A percentile compares a stretch with the other conserved stretches of the same genome.
Conservation (phyloP, 1,140 invertebrate genomes). For the Gyrodactylus bullatarudis region DNA sequence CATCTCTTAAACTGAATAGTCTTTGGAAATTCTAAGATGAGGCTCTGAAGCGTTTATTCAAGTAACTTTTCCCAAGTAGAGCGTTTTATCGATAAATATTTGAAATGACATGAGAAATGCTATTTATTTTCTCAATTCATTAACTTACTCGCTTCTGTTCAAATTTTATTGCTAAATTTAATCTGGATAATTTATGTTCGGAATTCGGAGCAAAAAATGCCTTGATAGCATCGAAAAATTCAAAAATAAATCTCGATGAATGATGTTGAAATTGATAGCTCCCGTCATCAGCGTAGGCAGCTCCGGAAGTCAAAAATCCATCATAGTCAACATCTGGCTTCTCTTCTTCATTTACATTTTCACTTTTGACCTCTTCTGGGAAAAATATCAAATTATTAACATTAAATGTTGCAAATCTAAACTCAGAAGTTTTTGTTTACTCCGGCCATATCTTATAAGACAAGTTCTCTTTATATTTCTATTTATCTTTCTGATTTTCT, state of each 20-base stretch:
- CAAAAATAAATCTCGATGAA: not conserved
- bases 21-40: too few relatives aligned
- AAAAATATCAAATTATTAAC: too few relatives aligned
- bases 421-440: too few relatives aligned
- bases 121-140: not conserved
- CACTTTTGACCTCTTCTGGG: not conserved
- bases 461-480: too few relatives aligned
- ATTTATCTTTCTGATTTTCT: too few relatives aligned
- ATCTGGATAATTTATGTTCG: slow-evolving; percentile 12
- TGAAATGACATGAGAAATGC: not conserved
- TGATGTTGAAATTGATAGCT: slow-evolving; percentile 34
- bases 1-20: too few relatives aligned
- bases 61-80: too few relatives aligned
- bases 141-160: slow-evolving; percentile 14
- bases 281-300: slow-evolving; percentile 23
- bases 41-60: too few relatives aligned
- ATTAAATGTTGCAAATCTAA: too few relatives aligned
- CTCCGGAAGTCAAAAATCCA: not conserved
- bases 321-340: not conserved
- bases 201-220: not conserved
- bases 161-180: slow-evolving; percentile 15
- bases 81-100: too few relatives aligned
- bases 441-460: too few relatives aligned
- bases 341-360: not conserved
- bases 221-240: not conserved